Conservation (phyloP, 2,888 invertebrate genomes). For the Lobophora halterata region DNA sequence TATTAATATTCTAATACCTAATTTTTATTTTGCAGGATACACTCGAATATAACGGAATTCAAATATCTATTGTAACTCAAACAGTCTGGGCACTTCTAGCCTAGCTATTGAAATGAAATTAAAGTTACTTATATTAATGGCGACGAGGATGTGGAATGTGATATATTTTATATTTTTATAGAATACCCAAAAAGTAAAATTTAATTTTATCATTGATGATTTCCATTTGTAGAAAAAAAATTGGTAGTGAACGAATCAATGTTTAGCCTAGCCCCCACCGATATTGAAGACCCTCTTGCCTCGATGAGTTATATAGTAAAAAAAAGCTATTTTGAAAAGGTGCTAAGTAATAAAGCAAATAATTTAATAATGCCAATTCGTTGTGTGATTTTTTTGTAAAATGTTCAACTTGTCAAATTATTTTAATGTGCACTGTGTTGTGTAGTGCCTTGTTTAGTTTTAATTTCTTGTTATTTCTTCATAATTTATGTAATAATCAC, state of each 20-base stretch:
- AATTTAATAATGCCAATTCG: constrained; percentile 13
- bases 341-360: constrained; percentile 7
- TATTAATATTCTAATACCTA: constrained; percentile 26
- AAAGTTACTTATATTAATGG: not conserved
- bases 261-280: constrained; percentile 21
- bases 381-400: constrained; percentile 1
- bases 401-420: not conserved
- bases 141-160: constrained; percentile 28
- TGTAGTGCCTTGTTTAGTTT: constrained; percentile 16
- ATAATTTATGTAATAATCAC: constrained; percentile 29
- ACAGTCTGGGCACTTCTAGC: constrained; percentile 68
- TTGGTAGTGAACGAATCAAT: too few species aligned
- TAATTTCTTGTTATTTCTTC: constrained; percentile 19
- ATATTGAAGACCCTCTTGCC: not conserved
- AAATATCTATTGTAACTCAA: constrained; percentile 67
- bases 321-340: constrained; percentile 11
- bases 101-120: constrained; percentile 33
- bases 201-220: not conserved
- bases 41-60: constrained; percentile 73
- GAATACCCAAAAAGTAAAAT: constrained; percentile 7
- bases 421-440: constrained; percentile 8
- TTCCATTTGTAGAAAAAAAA: too few species aligned
- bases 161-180: constrained; percentile 39
- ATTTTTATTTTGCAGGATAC: constrained; percentile 67
- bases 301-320: not conserved